A percentile compares a stretch with the other conserved stretches of the same genome.
Evolutionary conservation across 1,140 invertebrate species (phyloP).

Genomic region (Paraescarpia echinospica): DNA sequence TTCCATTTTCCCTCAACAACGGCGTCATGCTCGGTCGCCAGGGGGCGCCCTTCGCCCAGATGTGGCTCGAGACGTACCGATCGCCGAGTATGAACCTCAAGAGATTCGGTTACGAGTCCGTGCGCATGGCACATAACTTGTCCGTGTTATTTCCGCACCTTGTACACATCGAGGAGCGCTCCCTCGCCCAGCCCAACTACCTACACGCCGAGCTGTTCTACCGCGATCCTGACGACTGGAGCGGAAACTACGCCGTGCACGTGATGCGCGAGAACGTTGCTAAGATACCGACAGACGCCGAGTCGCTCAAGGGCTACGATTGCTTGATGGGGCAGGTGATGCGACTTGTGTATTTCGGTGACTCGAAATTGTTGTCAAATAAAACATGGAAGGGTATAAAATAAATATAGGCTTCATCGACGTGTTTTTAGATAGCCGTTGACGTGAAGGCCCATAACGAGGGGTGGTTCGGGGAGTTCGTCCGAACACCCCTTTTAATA

Average conservation of each 20-base stretch:
- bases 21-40: constrained; percentile 7
- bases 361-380: neutral
- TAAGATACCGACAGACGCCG: neutral
- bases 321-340: constrained; percentile 8
- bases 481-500: too few species aligned
- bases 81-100: neutral
- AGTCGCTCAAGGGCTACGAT: neutral
- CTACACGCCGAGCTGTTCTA: neutral
- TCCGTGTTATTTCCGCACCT: constrained; percentile 5
- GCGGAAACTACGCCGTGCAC: constrained; percentile 18
- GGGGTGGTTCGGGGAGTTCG: too few species aligned
- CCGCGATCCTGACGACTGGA: constrained; percentile 18
- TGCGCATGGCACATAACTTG: neutral
- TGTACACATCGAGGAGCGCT: constrained; percentile 19
- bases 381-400: constrained; percentile 1
- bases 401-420: neutral
- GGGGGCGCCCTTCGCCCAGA: constrained; percentile 18
- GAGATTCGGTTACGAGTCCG: neutral
- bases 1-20: constrained; percentile 1
- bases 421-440: neutral
- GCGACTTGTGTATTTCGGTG: constrained; percentile 17
- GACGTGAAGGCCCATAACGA: neutral
- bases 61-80: constrained; percentile 19
- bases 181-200: constrained; percentile 7
- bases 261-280: neutral